Base-by-base conservation (phyloP, 2,888 invertebrate species). In the Dendrolimus pini region DNA sequence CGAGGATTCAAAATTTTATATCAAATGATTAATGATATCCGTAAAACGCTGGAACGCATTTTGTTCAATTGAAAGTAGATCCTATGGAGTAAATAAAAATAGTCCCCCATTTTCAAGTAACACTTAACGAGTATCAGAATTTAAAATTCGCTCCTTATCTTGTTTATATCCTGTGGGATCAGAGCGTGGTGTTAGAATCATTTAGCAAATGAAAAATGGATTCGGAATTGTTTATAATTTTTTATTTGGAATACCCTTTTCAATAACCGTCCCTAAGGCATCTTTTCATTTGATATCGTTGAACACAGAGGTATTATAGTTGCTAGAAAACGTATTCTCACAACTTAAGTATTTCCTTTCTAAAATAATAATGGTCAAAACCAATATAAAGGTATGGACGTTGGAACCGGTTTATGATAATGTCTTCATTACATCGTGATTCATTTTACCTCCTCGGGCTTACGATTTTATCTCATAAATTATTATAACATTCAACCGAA, bases 341-440 rank as follows among this genome's bases (percentile, higher is more conserved):
- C 12, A 6, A 9, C 2, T 47, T 7, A 47, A 30, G 7, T 10
- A 47, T 9, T 47, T 47, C 47, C 47, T 12, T 47, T 47, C 9
- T 47, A 12, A 9, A 47, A 47, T 47, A 47, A 58, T 52, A 58
- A 55, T 54, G 54, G 58, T 61, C 60, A 63, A 59, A 59, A 63
- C 57, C 59, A 56, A 30, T 30, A 30, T 6, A 30, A 30, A 30
- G 30, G 30, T 30, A 30, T 30, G 30, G 30, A 30, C 30, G 30
- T 30, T 63, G 65, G 66, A 83, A 88, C 89, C 88, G 85, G 89
- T 88, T 86, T 60, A 66, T 78, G 80, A 83, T 81, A 80, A 88
- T 87, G 86, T 85, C 88, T 89, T 89, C 84, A 89, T 89, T 85
- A 85, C 77, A 68, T 65, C 68, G 70, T 82, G 83, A 85, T 83